Base-by-base conservation (phyloP, 2,113 vertebrate species). In the Paracanthobrama guichenoti region DNA sequence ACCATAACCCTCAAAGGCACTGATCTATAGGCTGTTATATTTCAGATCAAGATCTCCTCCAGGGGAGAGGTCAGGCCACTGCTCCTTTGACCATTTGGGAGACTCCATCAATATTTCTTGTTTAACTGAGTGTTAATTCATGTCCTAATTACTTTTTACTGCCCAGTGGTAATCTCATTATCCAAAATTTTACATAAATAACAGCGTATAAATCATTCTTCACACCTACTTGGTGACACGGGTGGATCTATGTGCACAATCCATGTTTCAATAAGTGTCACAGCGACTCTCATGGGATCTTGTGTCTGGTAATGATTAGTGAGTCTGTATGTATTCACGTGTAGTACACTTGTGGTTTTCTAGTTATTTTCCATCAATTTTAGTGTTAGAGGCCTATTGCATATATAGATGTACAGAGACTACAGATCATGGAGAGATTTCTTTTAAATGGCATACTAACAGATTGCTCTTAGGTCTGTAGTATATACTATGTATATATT, bases 91-190 rank as follows among this genome's bases (percentile, higher is more conserved):
- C 20, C 66, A 71, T 39, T 57, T 55, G 28, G 24, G 22, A 82
- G 62, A 79, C 60, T 50, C 39, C 5, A 20, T 81, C 62, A 81
- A 81, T 81, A 81, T 14, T 81, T 50, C 4, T 62, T 81, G 59
- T 81, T 72, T 69, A 69, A 81, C 28, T 4, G 46, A 42, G 46
- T 66, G 35, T 83, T 79, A 84, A 75, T 86, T 67, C 44, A 81
- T 74, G 67, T 79, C 42, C 76, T 86, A 76, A 86, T 83, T 71
- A 75, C 60, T 48, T 79, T 85, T 85, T 82, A 69, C 48, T 72
- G 31, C 26, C 26, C 53, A 66, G 28, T 80, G 35, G 83, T 75
- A 75, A 48, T 73, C 75, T 59, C 16, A 64, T 69, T 78, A 62
- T 71, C 39, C 48, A 62, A 75, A 39, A 81, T 80, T 46, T 79